Evolutionary conservation across 2,888 invertebrate genomes (phyloP).

Genomic region (Chloroclystis v-ata): DNA sequence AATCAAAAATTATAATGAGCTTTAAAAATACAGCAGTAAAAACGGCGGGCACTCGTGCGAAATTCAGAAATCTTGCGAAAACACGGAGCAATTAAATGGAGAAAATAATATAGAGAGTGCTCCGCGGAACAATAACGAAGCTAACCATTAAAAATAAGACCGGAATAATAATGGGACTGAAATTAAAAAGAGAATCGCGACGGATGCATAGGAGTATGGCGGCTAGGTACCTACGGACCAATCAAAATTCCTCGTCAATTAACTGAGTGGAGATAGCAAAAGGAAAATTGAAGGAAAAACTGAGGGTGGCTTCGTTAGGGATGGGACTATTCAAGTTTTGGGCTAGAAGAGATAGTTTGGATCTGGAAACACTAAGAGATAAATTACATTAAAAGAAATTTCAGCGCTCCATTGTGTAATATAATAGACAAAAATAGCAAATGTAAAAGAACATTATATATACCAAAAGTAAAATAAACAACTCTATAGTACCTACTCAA

Average conservation of each 20-base stretch:
- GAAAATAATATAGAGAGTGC: conserved; percentile 65
- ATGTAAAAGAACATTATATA: too few relatives aligned
- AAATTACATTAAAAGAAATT: too few relatives aligned
- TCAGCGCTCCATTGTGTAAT: too few relatives aligned
- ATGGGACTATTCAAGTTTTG: not conserved
- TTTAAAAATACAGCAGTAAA: conserved; percentile 38
- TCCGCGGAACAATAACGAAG: conserved; percentile 68
- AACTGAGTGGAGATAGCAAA: conserved; percentile 74
- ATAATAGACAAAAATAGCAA: too few relatives aligned
- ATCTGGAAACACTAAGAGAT: too few relatives aligned
- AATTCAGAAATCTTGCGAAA: conserved; percentile 43
- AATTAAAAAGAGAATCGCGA: conserved; percentile 58
- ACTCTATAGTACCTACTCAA: too few relatives aligned
- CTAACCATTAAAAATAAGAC: conserved; percentile 74
- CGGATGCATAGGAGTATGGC: conserved; percentile 74
- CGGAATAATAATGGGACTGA: conserved; percentile 69
- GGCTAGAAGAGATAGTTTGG: too few relatives aligned
- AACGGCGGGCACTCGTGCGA: conserved; percentile 40
- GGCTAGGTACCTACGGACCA: conserved; percentile 59
- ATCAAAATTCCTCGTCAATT: conserved; percentile 78
- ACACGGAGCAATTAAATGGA: conserved; percentile 61
- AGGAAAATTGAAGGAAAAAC: conserved; percentile 76
- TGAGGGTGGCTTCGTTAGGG: conserved; percentile 57
- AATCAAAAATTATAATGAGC: conserved; percentile 40
- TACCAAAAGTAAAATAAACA: too few relatives aligned